A percentile compares a stretch with the other conserved stretches of the same genome.
Conservation (phyloP, 1,140 invertebrate species). For the Amyelois transitella region DNA sequence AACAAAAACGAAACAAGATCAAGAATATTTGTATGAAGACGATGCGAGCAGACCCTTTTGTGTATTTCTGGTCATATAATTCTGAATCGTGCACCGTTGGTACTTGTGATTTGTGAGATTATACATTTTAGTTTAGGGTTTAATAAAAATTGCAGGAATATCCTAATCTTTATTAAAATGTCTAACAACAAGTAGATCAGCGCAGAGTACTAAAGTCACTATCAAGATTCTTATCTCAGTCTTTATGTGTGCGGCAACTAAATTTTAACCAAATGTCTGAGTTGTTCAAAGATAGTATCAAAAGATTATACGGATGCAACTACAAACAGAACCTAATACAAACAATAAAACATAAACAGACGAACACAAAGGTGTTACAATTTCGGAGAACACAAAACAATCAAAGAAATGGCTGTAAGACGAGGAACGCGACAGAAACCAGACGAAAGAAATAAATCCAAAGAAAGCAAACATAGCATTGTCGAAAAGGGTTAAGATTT, state of each 20-base stretch:
- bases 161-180: too few relatives aligned
- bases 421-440: constrained; percentile 16
- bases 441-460: constrained; percentile 7
- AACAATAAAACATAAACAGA: not conserved
- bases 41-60: not conserved
- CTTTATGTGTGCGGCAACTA: too few relatives aligned
- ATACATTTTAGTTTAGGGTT: too few relatives aligned
- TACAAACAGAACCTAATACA: not conserved
- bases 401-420: not conserved
- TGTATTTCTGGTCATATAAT: not conserved
- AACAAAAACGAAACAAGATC: constrained; percentile 35
- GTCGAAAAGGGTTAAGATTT: constrained; percentile 17
- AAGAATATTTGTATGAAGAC: constrained; percentile 11
- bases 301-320: not conserved
- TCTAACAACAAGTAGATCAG: too few relatives aligned
- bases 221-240: too few relatives aligned
- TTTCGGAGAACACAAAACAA: not conserved
- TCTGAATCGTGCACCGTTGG: not conserved
- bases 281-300: not conserved
- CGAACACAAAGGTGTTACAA: constrained; percentile 1
- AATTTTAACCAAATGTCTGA: too few relatives aligned
- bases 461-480: not conserved
- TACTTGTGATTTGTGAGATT: too few relatives aligned
- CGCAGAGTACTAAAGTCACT: too few relatives aligned
- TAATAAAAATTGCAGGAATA: too few relatives aligned